Conservation (phyloP, 2,797 vertebrate genomes). For the Microctenopoma lineatum region DNA sequence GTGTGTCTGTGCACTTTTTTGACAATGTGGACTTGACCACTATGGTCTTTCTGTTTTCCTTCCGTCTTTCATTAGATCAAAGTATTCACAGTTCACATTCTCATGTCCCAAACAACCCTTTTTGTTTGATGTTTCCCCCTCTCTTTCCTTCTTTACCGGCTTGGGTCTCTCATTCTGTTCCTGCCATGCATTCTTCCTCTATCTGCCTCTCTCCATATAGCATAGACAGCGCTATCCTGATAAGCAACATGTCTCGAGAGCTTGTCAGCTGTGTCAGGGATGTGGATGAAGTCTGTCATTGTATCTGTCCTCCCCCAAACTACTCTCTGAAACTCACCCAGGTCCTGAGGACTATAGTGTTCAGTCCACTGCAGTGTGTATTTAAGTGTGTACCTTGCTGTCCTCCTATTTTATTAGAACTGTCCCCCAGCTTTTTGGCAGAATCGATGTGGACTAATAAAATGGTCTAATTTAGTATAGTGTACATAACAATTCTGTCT, state of each 20-base stretch:
- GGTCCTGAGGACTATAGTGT: conserved; percentile 33
- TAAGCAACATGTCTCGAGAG: conserved; percentile 52
- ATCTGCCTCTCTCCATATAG: conserved; percentile 26
- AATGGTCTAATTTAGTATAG: conserved; percentile 13
- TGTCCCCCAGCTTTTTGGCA: conserved; percentile 22
- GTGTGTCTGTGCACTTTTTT: conserved; percentile 17
- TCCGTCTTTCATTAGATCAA: conserved; percentile 27
- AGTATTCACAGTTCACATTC: background rate
- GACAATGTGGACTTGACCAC: conserved; percentile 16
- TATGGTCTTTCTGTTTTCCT: conserved; percentile 1
- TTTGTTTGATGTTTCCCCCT: conserved; percentile 5
- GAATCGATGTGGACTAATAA: conserved; percentile 8
- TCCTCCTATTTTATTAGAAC: conserved; percentile 32
- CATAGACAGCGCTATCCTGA: conserved; percentile 26
- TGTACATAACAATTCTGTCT: conserved; percentile 13
- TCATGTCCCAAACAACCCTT: background rate
- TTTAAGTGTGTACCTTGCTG: conserved; percentile 15
- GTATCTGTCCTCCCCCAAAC: conserved; percentile 64
- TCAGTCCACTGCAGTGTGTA: conserved; percentile 40
- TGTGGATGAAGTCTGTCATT: conserved; percentile 64
- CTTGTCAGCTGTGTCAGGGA: conserved; percentile 66
- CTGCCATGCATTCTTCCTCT: conserved; percentile 12
- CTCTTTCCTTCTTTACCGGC: background rate
- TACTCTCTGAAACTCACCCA: conserved; percentile 47
- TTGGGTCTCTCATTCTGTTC: conserved; percentile 22